Evolutionary conservation across 53 echinoderm and acorn worm species (phyloP), one percentile per base, ranked within the genome.

Genomic region (Henricia sp.): DNA sequence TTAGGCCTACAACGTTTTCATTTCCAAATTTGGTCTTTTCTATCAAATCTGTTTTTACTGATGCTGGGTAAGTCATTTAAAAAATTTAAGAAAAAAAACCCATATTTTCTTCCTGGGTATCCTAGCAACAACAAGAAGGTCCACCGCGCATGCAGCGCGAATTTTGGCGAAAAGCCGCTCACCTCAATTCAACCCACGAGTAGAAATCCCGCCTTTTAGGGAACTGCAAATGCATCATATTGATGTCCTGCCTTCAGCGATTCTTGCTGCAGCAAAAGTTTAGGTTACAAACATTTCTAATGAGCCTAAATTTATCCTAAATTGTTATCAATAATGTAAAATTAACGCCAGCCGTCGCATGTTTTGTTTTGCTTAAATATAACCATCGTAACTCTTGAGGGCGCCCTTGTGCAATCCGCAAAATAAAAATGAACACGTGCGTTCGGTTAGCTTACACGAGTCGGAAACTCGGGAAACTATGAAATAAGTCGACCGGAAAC

Each of bases 101-200:
- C n/a, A n/a, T n/a, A n/a, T n/a, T n/a, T n/a, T n/a, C n/a, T n/a
- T n/a, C n/a, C n/a, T n/a, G n/a, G n/a, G n/a, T n/a, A n/a, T n/a
- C n/a, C n/a, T n/a, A n/a, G n/a, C n/a, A n/a, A n/a, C n/a, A n/a
- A n/a, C n/a, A n/a, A n/a, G n/a, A n/a, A n/a, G n/a, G n/a, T n/a
- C n/a, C n/a, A n/a, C n/a, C n/a, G n/a, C n/a, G n/a, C n/a, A n/a
- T n/a, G n/a, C n/a, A n/a, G n/a, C n/a, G n/a, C n/a, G n/a, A n/a
- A n/a, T n/a, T n/a, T n/a, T 80, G 80, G 80, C 80, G 64, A 80
- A 62, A 70, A 58, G 37, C 24, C 25, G 55, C 74, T 83, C 59
- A 96, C 96, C 96, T 94, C 28, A 96, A 69, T 54, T 96, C 96
- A 33, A 94, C 92, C 96, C 96, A 96, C 0, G 90, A 68, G 89